Percentiles rank a stretch among this genome's conserved stretches.
These are phyloP conservation scores for Halictus quadricinctus DNA, from an alignment of 2,888 invertebrate species.

Conservation along the genomic window DNA sequence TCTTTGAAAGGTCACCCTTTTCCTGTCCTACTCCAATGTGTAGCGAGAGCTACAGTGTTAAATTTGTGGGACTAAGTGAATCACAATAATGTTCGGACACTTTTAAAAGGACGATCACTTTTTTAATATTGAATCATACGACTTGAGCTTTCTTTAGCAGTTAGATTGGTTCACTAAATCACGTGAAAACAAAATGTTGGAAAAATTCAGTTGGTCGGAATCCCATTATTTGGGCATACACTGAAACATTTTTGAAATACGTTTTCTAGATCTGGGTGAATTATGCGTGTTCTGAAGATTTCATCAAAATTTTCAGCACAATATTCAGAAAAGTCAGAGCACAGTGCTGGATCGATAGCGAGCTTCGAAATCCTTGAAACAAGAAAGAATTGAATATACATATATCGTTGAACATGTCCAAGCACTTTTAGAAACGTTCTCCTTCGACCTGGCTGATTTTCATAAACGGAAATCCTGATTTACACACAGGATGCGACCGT, in stretches of 20 bases:
- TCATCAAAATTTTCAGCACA: neutral
- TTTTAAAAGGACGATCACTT: neutral
- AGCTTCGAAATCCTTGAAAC: neutral
- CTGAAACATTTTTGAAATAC: neutral
- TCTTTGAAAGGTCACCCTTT: neutral
- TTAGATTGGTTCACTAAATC: too few relatives aligned
- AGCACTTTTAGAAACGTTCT: neutral
- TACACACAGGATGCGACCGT: slow-evolving; percentile 24
- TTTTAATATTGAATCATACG: neutral
- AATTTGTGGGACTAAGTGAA: too few relatives aligned
- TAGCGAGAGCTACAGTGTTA: too few relatives aligned
- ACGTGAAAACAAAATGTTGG: too few relatives aligned
- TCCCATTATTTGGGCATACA: neutral
- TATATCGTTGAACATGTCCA: neutral
- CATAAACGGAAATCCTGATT: slow-evolving; percentile 27
- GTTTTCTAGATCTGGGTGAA: too few relatives aligned
- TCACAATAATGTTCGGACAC: neutral
- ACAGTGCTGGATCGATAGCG: neutral
- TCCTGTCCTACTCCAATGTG: too few relatives aligned
- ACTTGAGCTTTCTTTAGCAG: too few relatives aligned
- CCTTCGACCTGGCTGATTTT: neutral
- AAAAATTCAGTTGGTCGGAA: too few relatives aligned
- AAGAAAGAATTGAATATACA: neutral
- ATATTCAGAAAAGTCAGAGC: neutral
- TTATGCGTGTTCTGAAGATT: too few relatives aligned